A percentile compares a stretch with the other conserved stretches of the same genome.
phyloP scores from a whole-genome alignment of 1,140 invertebrate species.

The Dolichoris vasculosae region DNA sequence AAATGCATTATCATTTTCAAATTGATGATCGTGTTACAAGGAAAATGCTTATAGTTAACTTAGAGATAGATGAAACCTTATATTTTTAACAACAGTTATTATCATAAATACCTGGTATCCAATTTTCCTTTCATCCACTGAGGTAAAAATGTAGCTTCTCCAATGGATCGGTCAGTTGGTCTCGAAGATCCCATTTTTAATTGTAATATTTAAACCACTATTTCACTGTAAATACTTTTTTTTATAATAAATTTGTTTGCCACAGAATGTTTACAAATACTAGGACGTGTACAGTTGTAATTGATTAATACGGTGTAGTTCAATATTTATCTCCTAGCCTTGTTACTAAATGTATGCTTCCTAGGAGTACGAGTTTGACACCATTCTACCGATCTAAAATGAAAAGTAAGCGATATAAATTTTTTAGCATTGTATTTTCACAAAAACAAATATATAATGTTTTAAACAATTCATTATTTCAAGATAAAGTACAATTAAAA shows the following conservation, averaged over 20 bases:
- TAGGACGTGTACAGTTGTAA: not conserved
- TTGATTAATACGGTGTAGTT: constrained; percentile 4
- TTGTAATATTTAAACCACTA: constrained; percentile 36
- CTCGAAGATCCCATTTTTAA: constrained; percentile 70
- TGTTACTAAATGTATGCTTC: constrained; percentile 29
- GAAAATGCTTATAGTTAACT: not conserved
- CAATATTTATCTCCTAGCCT: constrained; percentile 40
- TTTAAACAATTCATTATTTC: no score
- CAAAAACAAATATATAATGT: not conserved
- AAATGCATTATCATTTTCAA: not conserved
- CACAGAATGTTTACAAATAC: constrained; percentile 17
- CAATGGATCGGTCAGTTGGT: constrained; percentile 72
- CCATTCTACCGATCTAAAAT: constrained; percentile 62
- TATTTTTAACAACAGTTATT: not conserved
- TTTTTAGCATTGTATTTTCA: not conserved
- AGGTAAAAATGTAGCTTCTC: constrained; percentile 75
- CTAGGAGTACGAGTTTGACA: constrained; percentile 58
- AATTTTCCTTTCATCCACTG: constrained; percentile 78
- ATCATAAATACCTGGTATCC: constrained; percentile 65
- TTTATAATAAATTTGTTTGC: not conserved
- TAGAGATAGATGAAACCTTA: not conserved
- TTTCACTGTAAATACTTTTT: constrained; percentile 28
- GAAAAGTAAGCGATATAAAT: constrained; percentile 11
- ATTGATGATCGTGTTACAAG: not conserved
- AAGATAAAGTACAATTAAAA: no score